Evolutionary conservation across 1,140 invertebrate genomes (phyloP), one percentile per base, ranked within the genome.

Genomic region (Phenacoccus solenopsis): DNA sequence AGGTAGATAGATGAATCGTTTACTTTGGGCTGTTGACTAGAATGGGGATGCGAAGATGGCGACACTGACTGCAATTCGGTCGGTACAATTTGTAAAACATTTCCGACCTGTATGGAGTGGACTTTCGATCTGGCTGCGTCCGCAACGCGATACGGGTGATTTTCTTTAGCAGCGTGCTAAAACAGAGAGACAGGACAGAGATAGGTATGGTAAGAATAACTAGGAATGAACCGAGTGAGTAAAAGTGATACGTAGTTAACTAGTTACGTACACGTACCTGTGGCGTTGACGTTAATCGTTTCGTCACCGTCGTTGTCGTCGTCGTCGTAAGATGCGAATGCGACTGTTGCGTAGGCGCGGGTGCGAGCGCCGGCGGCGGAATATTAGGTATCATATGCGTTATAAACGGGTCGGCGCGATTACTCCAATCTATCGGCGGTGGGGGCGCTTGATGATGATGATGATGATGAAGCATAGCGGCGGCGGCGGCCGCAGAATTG

Each of bases 21-120:
- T 49, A 49, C 38, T n/a, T 49, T 5, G 16, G 38, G 3, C 20
- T 49, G 38, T 4, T 64, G 59, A 64, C 59, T 64, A 64, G 59
- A 64, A 64, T 24, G 5, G 20, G 38, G 20, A 10, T 49, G 38
- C 5, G 21, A 5, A 4, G 59, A 64, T 10, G 25, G 22, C 12
- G 59, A 22, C 20, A n/a, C 16, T 16, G 20, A 7, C 21, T 59
- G 56, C 5, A 64, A 9, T 20, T 64, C 59, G 21, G 59, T 64
- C 5, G 59, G 59, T 25, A 64, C 59, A 20, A 64, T 64, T 64
- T 64, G 59, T 24, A 64, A 24, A 24, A 64, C 59, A 22, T 64
- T 64, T 3, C 59, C 59, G 3, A 64, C 59, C 16, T 64, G 59
- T 5, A 64, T 64, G 3, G 59, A 64, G 20, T 64, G 59, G 9